A percentile compares a stretch with the other conserved stretches of the same genome.
Evolutionary conservation across 2,888 invertebrate species (phyloP).

Genomic region (Oscheius sp.): DNA sequence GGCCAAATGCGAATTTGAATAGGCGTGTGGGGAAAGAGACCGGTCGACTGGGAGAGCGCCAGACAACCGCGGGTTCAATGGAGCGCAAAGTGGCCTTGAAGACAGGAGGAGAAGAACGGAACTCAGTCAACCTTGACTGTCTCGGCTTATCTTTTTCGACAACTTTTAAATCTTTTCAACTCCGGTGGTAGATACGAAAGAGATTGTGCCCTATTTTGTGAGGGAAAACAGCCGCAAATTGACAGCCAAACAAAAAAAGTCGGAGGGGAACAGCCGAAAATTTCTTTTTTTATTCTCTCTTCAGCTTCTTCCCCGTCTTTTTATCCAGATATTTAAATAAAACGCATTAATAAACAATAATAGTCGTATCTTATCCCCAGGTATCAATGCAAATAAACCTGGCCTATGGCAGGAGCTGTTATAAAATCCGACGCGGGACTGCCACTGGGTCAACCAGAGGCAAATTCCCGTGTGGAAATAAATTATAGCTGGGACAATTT

Average conservation of each 20-base stretch:
- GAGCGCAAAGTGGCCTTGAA: conserved; percentile 9
- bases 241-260: no score
- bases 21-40: conserved; percentile 24
- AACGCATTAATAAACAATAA: no score
- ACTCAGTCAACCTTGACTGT: neutral
- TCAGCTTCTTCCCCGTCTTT: no score
- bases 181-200: no score
- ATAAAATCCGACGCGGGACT: neutral
- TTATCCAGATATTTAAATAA: no score
- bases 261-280: no score
- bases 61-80: conserved; percentile 3
- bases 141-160: neutral
- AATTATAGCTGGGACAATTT: neutral
- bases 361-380: no score
- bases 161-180: no score
- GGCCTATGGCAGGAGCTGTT: neutral
- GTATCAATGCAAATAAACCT: neutral
- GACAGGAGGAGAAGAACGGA: neutral
- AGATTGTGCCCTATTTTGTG: no score
- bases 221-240: no score
- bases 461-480: conserved; percentile 1
- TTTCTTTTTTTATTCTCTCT: no score
- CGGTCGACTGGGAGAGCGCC: conserved; percentile 3
- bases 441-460: neutral
- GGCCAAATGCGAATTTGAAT: conserved; percentile 34